Conservation (phyloP, 1,140 invertebrate species). For the Zaprionus ornatus region DNA sequence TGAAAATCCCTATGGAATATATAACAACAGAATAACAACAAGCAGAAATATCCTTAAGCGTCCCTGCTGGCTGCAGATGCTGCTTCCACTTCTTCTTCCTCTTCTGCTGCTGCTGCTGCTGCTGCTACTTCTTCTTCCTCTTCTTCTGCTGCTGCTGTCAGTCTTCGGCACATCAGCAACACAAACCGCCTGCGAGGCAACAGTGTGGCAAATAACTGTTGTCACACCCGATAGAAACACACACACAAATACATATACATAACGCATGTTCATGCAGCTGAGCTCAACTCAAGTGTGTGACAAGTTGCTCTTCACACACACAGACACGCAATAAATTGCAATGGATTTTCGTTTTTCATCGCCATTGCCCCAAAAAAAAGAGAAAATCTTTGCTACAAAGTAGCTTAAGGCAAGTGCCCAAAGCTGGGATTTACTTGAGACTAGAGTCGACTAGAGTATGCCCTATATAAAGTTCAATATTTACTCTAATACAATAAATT, state of each 20-base stretch:
- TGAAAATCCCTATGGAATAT: constrained; percentile 58
- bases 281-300: constrained; percentile 73
- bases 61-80: constrained; percentile 10
- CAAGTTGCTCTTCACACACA: constrained; percentile 54
- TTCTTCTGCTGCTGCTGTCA: constrained; percentile 13
- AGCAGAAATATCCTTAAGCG: constrained; percentile 20
- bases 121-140: neutral
- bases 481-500: neutral
- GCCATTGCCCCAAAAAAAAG: constrained; percentile 38
- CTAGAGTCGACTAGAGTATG: neutral
- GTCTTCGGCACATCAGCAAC: constrained; percentile 23
- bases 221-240: constrained; percentile 36
- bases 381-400: constrained; percentile 41
- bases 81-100: neutral
- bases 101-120: neutral
- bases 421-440: neutral
- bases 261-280: constrained; percentile 26
- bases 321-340: constrained; percentile 66
- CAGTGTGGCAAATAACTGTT: constrained; percentile 75
- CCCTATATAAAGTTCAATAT: constrained; percentile 1
- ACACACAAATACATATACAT: constrained; percentile 19
- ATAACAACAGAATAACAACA: constrained; percentile 25
- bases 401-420: constrained; percentile 38
- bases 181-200: constrained; percentile 46
- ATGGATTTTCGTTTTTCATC: constrained; percentile 68